Base-by-base conservation (phyloP, 2,888 invertebrate species). In the Achlya flavicornis region DNA sequence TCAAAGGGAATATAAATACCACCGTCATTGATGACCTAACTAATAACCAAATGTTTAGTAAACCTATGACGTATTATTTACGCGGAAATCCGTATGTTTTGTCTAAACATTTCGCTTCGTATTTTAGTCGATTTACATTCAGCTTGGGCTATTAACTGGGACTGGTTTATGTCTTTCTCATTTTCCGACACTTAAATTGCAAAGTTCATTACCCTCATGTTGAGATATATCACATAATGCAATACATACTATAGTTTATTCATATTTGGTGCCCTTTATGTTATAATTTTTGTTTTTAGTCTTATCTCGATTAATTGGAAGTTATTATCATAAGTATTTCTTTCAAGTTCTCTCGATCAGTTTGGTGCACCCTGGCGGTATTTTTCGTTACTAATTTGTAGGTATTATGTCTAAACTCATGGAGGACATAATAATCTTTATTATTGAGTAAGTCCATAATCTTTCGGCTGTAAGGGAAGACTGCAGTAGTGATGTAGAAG, bases 1-100 rank as follows among this genome's bases (percentile, higher is more conserved):
- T 73, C 65, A 70, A 76, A 70, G 65, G 53, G 41, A 63, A 64
- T 67, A 70, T 64, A 70, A 65, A 70, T 63, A 38, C 53, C 10
- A 35, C 38, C 57, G 57, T n/a, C 26, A 62, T 43, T 14, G 32
- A 38, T 46, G 46, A 32, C 32, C 38, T 65, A 64, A 3, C 48
- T 59, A 58, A 41, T 35, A 43, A 48, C 41, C 48, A 46, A 35
- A 46, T 35, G 58, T 14, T 38, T 35, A 35, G 35, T 35, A 35
- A 35, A 10, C 16, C 7, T 58, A 16, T 58, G 38, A 33, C 33
- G 32, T 32, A 33, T 35, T 38, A 14, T 16, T 38, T 59, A 35
- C 33, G 38, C 58, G 58, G 58, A 59, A 16, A 59, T 59, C 58
- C 58, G 58, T 16, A 59, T n/a, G 35, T 11, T 38, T 59, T 59